These are phyloP conservation scores for Furcula furcula DNA, from an alignment of 2,888 invertebrate species.

Conservation along the genomic window DNA sequence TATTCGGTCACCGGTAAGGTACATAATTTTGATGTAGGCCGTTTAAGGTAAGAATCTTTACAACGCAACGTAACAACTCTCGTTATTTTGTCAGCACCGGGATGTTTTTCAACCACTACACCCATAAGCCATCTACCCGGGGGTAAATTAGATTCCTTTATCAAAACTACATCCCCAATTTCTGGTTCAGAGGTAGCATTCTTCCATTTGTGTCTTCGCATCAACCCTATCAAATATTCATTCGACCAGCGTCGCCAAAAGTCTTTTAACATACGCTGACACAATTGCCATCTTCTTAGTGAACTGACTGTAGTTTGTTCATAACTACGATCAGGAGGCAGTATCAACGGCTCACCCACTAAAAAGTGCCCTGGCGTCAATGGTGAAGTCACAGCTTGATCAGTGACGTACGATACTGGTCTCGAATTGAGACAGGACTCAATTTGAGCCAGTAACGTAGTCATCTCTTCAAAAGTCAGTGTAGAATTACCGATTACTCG, in stretches of 20 bases:
- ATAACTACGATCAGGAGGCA: slow-evolving; percentile 11
- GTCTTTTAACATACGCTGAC: slow-evolving; percentile 11
- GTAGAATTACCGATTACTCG: slow-evolving; percentile 9
- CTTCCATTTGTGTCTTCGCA: slow-evolving; percentile 16
- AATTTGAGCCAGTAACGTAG: slow-evolving; percentile 14
- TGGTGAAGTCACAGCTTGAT: slow-evolving; percentile 6
- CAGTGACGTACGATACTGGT: slow-evolving; percentile 4
- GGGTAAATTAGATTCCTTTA: slow-evolving; percentile 15
- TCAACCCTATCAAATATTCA: too few relatives aligned
- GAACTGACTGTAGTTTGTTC: slow-evolving; percentile 4
- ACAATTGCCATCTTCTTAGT: slow-evolving; percentile 14
- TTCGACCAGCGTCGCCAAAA: slow-evolving; percentile 16
- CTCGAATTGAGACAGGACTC: slow-evolving; percentile 20
- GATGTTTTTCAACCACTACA: slow-evolving; percentile 10
- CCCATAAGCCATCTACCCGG: slow-evolving; percentile 17
- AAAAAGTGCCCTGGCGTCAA: slow-evolving; percentile 20
- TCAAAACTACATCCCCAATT: slow-evolving; percentile 14
- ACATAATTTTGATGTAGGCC: slow-evolving; percentile 1
- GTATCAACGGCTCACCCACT: slow-evolving; percentile 15
- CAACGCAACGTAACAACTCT: slow-evolving; percentile 5
- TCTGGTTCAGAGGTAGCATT: slow-evolving; percentile 4
- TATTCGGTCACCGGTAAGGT: neutral
- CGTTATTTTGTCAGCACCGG: slow-evolving; percentile 8
- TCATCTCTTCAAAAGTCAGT: slow-evolving; percentile 17
- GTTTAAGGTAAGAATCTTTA: neutral